Evolutionary conservation across 2,888 invertebrate species (phyloP), one percentile per base, ranked within the genome.

Genomic region (Mesodorylaimus sp.): DNA sequence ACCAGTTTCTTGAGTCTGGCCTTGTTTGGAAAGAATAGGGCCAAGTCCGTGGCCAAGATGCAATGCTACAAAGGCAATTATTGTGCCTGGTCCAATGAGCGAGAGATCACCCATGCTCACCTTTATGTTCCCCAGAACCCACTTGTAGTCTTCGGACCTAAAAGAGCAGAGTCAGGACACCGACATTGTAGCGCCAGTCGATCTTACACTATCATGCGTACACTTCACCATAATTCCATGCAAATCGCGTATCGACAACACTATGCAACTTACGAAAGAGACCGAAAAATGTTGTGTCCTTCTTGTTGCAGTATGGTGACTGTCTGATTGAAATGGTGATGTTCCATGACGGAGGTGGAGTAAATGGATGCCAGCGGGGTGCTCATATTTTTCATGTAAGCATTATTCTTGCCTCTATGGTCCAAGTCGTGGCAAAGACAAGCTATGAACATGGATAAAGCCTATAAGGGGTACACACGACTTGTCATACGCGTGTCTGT

Each of bases 251-350:
- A n/a, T n/a, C n/a, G n/a, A n/a, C n/a, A n/a, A n/a, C n/a, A n/a
- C n/a, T n/a, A n/a, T n/a, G n/a, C n/a, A n/a, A n/a, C n/a, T n/a
- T 78, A 76, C 2, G 76, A 74, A 32, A 83, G 70, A 60, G 80
- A 77, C 27, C 76, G 74, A 67, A 84, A 81, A 49, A 84, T 83
- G 60, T 83, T 83, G 66, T 83, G 83, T 0, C 81, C 81, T 48
- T 82, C 81, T 78, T 84, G 72, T 65, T 84, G 84, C 19, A 85
- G 69, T 56, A 85, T 84, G 16, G 81, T 80, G 27, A 84, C 81
- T 0, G 84, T 83, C 64, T 83, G 84, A 64, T 85, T 84, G 65
- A 84, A 85, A 66, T 85, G 84, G 63, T 85, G 84, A 61, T 85
- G 83, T 63, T 85, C 85, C 74, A 84, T 76, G 0, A 84, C 83